phyloP scores from a whole-genome alignment of 1,140 invertebrate species.

The Mizuhopecten yessoensis region DNA sequence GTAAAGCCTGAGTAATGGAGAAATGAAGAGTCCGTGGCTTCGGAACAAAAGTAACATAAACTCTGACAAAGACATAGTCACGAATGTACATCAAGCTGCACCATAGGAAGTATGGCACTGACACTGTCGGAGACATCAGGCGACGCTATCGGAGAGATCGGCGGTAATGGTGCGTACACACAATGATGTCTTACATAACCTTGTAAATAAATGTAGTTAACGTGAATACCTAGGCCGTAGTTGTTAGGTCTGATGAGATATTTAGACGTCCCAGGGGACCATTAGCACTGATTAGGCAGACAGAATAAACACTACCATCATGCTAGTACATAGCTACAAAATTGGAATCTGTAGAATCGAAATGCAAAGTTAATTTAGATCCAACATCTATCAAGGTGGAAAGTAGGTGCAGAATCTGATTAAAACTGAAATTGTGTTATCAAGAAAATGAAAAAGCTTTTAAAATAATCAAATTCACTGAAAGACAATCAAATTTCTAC shows the following conservation, averaged over 20 bases:
- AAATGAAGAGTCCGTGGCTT: not conserved
- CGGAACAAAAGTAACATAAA: slow-evolving; percentile 4
- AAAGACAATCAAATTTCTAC: not conserved
- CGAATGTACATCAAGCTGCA: not conserved
- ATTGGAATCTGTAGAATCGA: not conserved
- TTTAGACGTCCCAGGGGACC: not conserved
- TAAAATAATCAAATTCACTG: slow-evolving; percentile 3
- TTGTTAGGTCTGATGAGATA: too few relatives aligned
- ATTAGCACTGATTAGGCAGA: slow-evolving; percentile 3
- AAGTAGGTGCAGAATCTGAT: not conserved
- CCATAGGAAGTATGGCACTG: not conserved
- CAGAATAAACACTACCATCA: not conserved
- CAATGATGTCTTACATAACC: not conserved
- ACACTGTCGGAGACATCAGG: not conserved
- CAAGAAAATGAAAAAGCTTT: not conserved
- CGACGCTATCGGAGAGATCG: slow-evolving; percentile 6
- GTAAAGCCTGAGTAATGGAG: not conserved
- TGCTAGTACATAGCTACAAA: not conserved
- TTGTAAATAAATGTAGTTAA: not conserved
- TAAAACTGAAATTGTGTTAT: not conserved
- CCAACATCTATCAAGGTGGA: not conserved
- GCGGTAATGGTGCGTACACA: not conserved
- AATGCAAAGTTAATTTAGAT: not conserved
- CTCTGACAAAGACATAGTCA: not conserved
- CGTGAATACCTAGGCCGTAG: not conserved